Conservation (phyloP, 2,888 invertebrate genomes). For the Cremastobaeus sp. region DNA sequence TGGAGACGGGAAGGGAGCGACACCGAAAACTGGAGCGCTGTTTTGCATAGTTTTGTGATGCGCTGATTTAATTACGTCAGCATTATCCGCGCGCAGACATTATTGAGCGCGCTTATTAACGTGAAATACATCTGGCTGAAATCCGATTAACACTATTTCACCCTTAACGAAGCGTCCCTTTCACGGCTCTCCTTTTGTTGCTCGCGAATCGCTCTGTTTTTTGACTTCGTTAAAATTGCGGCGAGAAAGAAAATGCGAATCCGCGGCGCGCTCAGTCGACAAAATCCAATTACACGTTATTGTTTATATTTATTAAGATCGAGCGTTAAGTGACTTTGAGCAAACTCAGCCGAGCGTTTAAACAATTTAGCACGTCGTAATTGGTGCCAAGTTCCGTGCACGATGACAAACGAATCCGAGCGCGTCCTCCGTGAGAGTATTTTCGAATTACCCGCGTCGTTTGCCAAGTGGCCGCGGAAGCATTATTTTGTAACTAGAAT, state of each 20-base stretch:
- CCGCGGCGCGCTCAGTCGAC: too few species aligned
- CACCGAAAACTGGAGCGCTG: conserved; percentile 53
- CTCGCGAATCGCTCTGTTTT: conserved; percentile 15
- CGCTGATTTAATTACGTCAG: conserved; percentile 38
- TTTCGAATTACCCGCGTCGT: conserved; percentile 44
- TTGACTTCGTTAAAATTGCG: conserved; percentile 9
- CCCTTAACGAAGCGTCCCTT: conserved; percentile 39
- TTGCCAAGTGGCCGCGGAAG: conserved; percentile 33
- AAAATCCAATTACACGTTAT: conserved; percentile 28
- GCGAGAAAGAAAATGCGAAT: background rate
- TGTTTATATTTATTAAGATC: conserved; percentile 41
- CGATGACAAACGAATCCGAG: conserved; percentile 48
- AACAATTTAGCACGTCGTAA: conserved; percentile 43
- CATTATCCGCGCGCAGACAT: conserved; percentile 51
- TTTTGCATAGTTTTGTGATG: conserved; percentile 12
- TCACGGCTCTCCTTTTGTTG: conserved; percentile 25
- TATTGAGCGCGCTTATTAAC: conserved; percentile 52
- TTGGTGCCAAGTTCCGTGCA: conserved; percentile 45
- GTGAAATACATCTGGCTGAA: conserved; percentile 36
- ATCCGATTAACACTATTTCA: conserved; percentile 53
- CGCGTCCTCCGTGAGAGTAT: conserved; percentile 29
- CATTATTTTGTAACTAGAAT: conserved; percentile 41
- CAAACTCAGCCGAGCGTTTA: conserved; percentile 31
- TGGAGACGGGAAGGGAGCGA: conserved; percentile 59
- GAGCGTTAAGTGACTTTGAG: conserved; percentile 25